phyloP scores from a whole-genome alignment of 2,113 vertebrate genomes.

The Peromyscus leucopus region DNA sequence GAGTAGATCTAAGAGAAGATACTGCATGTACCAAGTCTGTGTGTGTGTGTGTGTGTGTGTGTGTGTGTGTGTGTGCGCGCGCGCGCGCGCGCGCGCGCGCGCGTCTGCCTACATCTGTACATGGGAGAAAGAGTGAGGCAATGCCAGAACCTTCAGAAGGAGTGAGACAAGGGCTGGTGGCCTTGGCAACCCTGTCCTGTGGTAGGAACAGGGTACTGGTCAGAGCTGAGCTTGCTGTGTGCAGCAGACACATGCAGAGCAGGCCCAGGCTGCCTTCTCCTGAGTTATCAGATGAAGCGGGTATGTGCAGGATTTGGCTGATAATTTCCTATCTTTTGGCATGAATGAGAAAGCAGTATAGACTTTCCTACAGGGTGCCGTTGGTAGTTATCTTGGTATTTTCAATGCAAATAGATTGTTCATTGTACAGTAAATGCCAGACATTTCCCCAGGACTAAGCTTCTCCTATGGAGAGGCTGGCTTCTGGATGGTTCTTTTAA shows the following conservation, averaged over 20 bases:
- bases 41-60: background rate
- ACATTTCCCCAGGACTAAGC: background rate
- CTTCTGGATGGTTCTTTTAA: background rate
- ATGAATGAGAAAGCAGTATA: background rate
- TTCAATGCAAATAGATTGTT: background rate
- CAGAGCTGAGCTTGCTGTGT: background rate
- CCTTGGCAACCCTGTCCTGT: background rate
- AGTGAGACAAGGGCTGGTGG: too few relatives aligned
- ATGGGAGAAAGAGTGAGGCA: background rate
- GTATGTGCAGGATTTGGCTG: background rate
- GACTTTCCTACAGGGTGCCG: fast-evolving
- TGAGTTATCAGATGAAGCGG: background rate
- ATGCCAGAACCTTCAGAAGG: background rate
- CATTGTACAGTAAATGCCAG: background rate
- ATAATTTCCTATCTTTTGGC: background rate
- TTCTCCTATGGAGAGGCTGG: background rate
- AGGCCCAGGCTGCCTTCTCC: background rate
- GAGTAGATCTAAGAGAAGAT: background rate
- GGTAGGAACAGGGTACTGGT: background rate
- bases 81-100: too few relatives aligned
- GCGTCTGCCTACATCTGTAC: background rate
- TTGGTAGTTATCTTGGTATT: background rate
- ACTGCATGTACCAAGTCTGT: background rate
- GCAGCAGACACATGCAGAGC: background rate
- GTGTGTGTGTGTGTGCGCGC: background rate